These are phyloP conservation scores for Aphidius gifuensis DNA, from an alignment of 1,140 invertebrate species.

Conservation along the genomic window DNA sequence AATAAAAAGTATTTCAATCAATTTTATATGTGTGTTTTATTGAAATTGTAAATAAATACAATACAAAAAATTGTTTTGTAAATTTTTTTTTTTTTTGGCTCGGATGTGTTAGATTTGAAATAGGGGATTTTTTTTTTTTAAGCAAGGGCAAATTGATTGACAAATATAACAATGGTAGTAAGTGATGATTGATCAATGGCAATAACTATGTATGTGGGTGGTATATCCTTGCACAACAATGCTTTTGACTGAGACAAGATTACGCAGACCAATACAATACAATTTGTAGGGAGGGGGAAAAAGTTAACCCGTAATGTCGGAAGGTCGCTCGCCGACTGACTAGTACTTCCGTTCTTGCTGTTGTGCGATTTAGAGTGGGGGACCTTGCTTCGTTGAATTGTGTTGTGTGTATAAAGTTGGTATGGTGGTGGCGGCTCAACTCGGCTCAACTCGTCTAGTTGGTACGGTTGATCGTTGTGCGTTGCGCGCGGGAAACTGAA, in stretches of 20 bases:
- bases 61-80: no score
- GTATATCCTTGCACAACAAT: constrained; percentile 15
- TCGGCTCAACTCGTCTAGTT: constrained; percentile 33
- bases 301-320: constrained; percentile 55
- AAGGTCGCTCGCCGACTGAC: constrained; percentile 58
- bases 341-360: constrained; percentile 55
- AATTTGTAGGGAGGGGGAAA: constrained; percentile 34
- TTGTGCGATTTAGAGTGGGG: constrained; percentile 55
- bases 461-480: constrained; percentile 12
- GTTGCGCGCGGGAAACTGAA: constrained; percentile 42
- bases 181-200: no score
- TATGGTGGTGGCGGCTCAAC: constrained; percentile 33
- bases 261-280: constrained; percentile 22
- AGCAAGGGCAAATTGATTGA: no score
- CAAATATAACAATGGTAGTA: no score
- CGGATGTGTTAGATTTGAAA: no score
- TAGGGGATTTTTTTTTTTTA: no score
- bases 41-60: no score
- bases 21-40: no score
- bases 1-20: no score
- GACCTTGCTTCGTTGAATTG: constrained; percentile 50
- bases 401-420: constrained; percentile 51
- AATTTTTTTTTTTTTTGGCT: no score
- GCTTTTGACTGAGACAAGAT: constrained; percentile 26
- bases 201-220: no score